phyloP scores from a whole-genome alignment of 2,888 invertebrate species.

The Trachelus troglodyta region DNA sequence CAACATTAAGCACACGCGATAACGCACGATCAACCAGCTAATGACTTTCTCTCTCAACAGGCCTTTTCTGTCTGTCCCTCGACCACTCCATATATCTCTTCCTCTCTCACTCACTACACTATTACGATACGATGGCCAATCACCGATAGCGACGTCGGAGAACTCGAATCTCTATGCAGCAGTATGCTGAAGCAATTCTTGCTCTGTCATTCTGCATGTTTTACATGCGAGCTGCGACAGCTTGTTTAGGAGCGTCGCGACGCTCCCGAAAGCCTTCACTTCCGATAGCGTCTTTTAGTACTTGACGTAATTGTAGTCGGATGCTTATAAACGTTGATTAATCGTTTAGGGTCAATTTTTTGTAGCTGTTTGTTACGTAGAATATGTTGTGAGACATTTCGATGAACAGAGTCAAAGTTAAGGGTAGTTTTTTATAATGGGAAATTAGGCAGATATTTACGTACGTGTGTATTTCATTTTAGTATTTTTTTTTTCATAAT shows the following conservation, averaged over 20 bases:
- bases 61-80: slow-evolving; percentile 2
- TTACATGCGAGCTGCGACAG: background rate
- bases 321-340: background rate
- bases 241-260: background rate
- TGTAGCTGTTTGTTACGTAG: background rate
- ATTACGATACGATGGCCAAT: slow-evolving; percentile 21
- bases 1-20: slow-evolving; percentile 65
- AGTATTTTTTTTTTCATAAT: background rate
- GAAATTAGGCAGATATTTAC: too few relatives aligned
- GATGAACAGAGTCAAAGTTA: background rate
- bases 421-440: background rate
- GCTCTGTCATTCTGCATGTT: background rate
- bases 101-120: slow-evolving; percentile 23
- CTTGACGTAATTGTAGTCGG: slow-evolving; percentile 21
- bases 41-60: slow-evolving; percentile 53
- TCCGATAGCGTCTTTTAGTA: slow-evolving; percentile 25
- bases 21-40: slow-evolving; percentile 65
- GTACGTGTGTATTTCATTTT: too few relatives aligned
- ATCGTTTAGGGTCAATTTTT: background rate
- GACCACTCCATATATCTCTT: slow-evolving; percentile 17
- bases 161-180: background rate
- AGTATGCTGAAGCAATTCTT: background rate
- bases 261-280: background rate
- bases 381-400: background rate
- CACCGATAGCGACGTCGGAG: slow-evolving; percentile 30